Percentiles rank a stretch among this genome's conserved stretches.
These are phyloP conservation scores for Drosophila equinoxialis DNA, from an alignment of 1,140 invertebrate species.

Conservation along the genomic window DNA sequence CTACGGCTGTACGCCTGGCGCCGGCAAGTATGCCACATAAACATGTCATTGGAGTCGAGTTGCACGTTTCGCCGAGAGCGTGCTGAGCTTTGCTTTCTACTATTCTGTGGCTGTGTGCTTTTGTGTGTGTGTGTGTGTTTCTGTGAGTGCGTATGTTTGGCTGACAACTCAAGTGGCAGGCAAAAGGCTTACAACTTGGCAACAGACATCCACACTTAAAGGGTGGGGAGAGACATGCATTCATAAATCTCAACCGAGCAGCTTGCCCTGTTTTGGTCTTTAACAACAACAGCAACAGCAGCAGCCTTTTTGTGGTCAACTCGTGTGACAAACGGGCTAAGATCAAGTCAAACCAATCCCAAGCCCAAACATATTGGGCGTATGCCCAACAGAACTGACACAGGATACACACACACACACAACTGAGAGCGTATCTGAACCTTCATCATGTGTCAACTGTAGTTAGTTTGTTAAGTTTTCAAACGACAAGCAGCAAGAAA, in stretches of 20 bases:
- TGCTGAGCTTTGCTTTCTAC: constrained; percentile 42
- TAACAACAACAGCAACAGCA: background rate
- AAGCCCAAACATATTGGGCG: background rate
- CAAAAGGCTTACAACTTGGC: constrained; percentile 36
- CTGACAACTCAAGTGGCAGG: constrained; percentile 32
- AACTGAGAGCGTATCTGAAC: constrained; percentile 9
- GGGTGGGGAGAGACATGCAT: background rate
- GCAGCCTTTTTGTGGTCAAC: constrained; percentile 54
- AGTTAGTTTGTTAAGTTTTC: constrained; percentile 32
- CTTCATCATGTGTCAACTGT: constrained; percentile 51
- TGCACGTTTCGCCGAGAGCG: constrained; percentile 61
- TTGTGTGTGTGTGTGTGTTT: constrained; percentile 4
- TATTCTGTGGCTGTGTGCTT: constrained; percentile 4
- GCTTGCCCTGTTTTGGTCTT: background rate
- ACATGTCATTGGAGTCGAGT: constrained; percentile 62
- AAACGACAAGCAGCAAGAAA: constrained; percentile 19
- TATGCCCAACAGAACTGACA: background rate
- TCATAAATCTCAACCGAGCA: constrained; percentile 58
- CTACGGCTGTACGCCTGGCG: constrained; percentile 24
- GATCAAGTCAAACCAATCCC: constrained; percentile 2
- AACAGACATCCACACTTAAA: constrained; percentile 23
- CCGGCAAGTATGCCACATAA: constrained; percentile 55
- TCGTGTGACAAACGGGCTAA: constrained; percentile 25
- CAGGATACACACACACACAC: background rate
- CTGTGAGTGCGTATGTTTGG: background rate